These are phyloP conservation scores for Balaeniceps rex DNA, from an alignment of 2,113 vertebrate genomes.

Conservation along the genomic window DNA sequence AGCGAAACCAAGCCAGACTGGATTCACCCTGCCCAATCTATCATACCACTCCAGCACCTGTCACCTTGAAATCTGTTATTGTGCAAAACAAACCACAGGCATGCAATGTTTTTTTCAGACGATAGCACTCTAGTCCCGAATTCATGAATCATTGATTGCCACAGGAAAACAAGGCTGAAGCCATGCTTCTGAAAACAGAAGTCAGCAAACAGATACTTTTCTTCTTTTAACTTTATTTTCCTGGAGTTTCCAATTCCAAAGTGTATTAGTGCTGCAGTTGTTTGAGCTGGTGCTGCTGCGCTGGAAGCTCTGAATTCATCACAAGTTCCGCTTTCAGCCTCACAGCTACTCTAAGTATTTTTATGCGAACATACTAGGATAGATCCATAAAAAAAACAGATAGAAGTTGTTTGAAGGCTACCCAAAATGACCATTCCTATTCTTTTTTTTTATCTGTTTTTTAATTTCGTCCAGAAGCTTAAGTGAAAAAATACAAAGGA, in stretches of 20 bases:
- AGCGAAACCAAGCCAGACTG: neutral
- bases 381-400: neutral
- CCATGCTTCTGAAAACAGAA: slow-evolving; percentile 40
- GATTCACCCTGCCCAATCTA: slow-evolving; percentile 27
- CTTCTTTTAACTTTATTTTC: neutral
- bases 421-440: neutral
- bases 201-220: slow-evolving; percentile 5
- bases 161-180: slow-evolving; percentile 48
- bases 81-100: slow-evolving; percentile 62
- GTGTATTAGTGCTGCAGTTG: neutral
- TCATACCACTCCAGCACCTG: slow-evolving; percentile 25
- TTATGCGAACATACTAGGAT: neutral
- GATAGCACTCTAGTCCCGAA: neutral
- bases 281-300: neutral
- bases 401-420: neutral
- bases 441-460: neutral
- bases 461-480: neutral
- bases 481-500: neutral
- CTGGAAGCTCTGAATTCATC: slow-evolving; percentile 41
- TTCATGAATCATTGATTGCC: slow-evolving; percentile 64
- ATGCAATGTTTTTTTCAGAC: slow-evolving; percentile 16
- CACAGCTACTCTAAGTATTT: neutral
- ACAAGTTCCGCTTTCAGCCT: neutral
- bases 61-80: slow-evolving; percentile 52
- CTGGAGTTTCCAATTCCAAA: slow-evolving; percentile 15